These are phyloP conservation scores for Galerucella pusilla DNA, from an alignment of 2,888 invertebrate species.

Conservation along the genomic window DNA sequence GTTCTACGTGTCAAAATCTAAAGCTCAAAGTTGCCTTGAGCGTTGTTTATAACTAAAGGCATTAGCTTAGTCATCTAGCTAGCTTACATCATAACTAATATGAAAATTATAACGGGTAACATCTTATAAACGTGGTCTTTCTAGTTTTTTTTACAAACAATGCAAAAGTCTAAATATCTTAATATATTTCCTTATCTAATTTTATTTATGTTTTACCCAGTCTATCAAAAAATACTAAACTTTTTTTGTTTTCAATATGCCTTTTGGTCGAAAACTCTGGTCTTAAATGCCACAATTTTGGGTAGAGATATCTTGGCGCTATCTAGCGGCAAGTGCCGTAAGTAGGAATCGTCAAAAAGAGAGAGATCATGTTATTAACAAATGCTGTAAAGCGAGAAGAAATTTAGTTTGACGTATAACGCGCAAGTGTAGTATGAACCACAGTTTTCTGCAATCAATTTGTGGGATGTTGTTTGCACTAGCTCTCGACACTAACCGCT, in stretches of 20 bases:
- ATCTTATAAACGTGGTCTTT: conserved; percentile 1
- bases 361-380: no score
- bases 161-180: conserved; percentile 13
- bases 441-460: background rate
- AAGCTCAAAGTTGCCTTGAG: no score
- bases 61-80: background rate
- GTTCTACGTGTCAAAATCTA: no score
- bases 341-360: no score
- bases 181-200: conserved; percentile 6
- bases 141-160: conserved; percentile 13
- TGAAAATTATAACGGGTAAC: conserved; percentile 20
- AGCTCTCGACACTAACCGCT: background rate
- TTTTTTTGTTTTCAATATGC: background rate
- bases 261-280: no score
- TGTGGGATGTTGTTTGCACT: background rate
- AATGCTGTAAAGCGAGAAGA: no score
- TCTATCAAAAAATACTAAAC: conserved; percentile 20
- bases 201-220: background rate
- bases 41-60: no score
- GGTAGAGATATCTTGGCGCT: no score
- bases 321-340: no score
- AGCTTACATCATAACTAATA: background rate
- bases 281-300: no score
- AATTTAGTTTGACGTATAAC: no score
- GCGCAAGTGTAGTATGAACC: no score